phyloP scores from a whole-genome alignment of 2,888 invertebrate genomes.

The Dorcus hopei region DNA sequence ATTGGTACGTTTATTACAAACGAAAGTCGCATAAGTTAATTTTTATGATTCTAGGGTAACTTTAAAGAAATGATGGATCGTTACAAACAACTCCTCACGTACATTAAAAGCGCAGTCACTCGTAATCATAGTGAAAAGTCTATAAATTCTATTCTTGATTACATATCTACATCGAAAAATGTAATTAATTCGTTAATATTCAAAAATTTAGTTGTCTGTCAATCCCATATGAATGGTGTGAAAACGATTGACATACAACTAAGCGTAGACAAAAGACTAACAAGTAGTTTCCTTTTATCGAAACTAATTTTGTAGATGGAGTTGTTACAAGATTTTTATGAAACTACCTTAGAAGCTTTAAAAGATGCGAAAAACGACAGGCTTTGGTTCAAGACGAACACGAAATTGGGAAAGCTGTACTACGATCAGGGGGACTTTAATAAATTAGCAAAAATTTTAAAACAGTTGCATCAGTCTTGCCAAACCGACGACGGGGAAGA shows the following conservation, averaged over 20 bases:
- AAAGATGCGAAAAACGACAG: constrained; percentile 99
- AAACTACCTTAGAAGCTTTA: constrained; percentile 89
- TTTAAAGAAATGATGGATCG: constrained; percentile 69
- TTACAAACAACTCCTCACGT: constrained; percentile 94
- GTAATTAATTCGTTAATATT: constrained; percentile 55
- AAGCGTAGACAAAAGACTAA: no score
- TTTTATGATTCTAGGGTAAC: constrained; percentile 60
- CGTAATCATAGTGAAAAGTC: constrained; percentile 99
- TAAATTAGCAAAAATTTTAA: constrained; percentile 92
- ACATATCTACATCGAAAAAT: constrained; percentile 98
- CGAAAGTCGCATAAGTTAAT: background rate
- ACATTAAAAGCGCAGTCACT: constrained; percentile 98
- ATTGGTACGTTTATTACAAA: constrained; percentile 60
- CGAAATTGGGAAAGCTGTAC: constrained; percentile 96
- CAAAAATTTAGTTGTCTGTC: background rate
- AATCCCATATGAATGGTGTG: background rate
- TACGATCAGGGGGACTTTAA: constrained; percentile 94
- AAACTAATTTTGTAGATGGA: constrained; percentile 71
- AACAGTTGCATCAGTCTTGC: constrained; percentile 95
- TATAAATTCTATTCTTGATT: constrained; percentile 98
- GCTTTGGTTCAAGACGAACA: constrained; percentile 99
- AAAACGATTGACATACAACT: background rate
- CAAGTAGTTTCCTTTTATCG: background rate
- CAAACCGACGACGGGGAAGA: constrained; percentile 98
- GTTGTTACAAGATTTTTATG: constrained; percentile 95